These are phyloP conservation scores for Manis javanica DNA, from an alignment of 2,797 vertebrate genomes.

Conservation along the genomic window DNA sequence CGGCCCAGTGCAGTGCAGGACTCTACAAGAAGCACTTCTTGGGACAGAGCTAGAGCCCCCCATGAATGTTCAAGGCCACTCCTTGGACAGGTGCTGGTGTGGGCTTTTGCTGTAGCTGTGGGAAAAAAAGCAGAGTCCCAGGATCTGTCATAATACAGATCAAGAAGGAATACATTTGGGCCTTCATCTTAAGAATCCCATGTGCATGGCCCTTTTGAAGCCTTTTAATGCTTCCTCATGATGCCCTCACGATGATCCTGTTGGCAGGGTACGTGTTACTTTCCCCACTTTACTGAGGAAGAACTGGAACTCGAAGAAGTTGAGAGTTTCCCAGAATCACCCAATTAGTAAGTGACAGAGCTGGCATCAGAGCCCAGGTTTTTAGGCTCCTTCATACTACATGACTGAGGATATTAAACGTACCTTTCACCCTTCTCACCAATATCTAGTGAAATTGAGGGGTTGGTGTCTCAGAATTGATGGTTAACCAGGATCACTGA, in stretches of 20 bases:
- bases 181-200: background rate
- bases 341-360: background rate
- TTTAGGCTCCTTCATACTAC: background rate
- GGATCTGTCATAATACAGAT: background rate
- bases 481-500: background rate
- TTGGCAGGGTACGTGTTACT: background rate
- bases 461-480: background rate
- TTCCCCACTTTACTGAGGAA: background rate
- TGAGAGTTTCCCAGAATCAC: background rate
- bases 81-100: background rate
- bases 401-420: background rate
- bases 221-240: background rate
- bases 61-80: background rate
- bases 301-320: background rate
- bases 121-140: background rate
- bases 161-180: constrained; percentile 1
- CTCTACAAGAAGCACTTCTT: background rate
- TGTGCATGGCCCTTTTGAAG: background rate
- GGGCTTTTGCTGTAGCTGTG: background rate
- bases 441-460: background rate
- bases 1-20: background rate
- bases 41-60: background rate
- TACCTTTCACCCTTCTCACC: background rate
- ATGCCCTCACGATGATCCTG: background rate
- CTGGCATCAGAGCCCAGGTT: background rate